Base-by-base conservation (phyloP, 2,888 invertebrate species). In the Rhagonycha lutea region DNA sequence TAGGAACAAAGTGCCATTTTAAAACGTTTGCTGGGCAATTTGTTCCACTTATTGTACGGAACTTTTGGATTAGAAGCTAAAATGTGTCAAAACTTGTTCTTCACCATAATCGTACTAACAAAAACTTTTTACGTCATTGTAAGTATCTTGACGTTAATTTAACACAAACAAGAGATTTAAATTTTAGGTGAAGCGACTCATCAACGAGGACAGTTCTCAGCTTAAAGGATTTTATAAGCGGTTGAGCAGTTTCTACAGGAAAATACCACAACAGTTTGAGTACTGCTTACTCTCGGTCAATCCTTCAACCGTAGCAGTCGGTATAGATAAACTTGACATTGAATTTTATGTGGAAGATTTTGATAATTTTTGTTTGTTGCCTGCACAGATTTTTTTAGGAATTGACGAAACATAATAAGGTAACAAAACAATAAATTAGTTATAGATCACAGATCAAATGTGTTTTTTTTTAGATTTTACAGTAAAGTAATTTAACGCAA, bases 1-100 rank as follows among this genome's bases (percentile, higher is more conserved):
- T 28, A 75, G 75, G 72, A 69, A 29, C 62, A 72, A 14, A 32
- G 47, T 68, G 23, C 14, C 0, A n/a, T 14, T 61, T 67, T 75
- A 14, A 75, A 61, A 23, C 61, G 32, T 14, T 26, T 76, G 23
- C 23, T 70, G 14, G 70, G 11, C 2, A 11, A 28, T 62, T 63
- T 76, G 8, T 26, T 76, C 8, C 61, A 63, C 28, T 23, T 76
- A n/a, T 61, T 76, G 14, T 76, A 76, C 28, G 67, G 70, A 10
- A 69, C 63, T 10, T 12, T 70, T 14, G 47, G 32, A 7, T n/a
- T 70, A 28, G 60, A 68, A 47, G 12, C 73, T 1, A 73, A 73
- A 68, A 23, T 73, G 8, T 76, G 70, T 14, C 76, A 76, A 47
- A 76, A 76, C 12, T 60, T 76, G 5, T 61, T 76, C 14, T 76